Evolutionary conservation across 2,888 invertebrate species (phyloP), one percentile per base, ranked within the genome.

Genomic region (Pyrocoelia pectoralis): DNA sequence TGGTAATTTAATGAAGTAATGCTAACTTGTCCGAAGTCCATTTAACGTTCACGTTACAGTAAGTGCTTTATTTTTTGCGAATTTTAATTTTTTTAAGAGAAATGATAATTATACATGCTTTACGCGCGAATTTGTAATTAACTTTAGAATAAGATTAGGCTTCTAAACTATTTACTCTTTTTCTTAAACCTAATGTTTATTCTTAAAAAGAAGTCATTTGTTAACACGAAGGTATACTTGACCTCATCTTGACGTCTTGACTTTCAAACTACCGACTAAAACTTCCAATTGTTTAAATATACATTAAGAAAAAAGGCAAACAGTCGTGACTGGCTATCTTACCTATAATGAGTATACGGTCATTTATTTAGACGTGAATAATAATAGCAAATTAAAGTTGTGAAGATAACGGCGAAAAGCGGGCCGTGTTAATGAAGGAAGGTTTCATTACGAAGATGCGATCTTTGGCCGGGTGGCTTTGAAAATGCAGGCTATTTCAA

Each of bases 401-500:
- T 68, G 71, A 72, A 74, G 73, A 74, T 74, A 73, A 72, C 66
- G 69, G 49, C 63, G 60, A 60, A 60, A 62, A 68, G 59, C 66
- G 66, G 66, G 58, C 66, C 62, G 73, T 73, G 73, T 73, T 73
- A 73, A 73, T 73, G 73, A 73, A 72, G 71, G 71, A 72, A 69
- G 70, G 70, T 72, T 72, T 72, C 73, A 73, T 72, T 74, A 72
- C 71, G 54, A 62, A 61, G 70, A 71, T 72, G 72, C 69, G 70
- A 73, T 73, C 73, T 73, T 69, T 57, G 65, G 69, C 68, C 70
- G 72, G 71, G 71, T 67, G 68, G 72, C 73, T 74, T 74, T 74
- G 73, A 73, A 73, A 73, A 72, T 73, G 68, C 72, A 72, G 61
- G 68, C 75, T 76, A 75, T 77, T 77, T 77, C 78, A 78, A 80